Conservation (phyloP, 2,797 vertebrate genomes). For the Chelon auratus region DNA sequence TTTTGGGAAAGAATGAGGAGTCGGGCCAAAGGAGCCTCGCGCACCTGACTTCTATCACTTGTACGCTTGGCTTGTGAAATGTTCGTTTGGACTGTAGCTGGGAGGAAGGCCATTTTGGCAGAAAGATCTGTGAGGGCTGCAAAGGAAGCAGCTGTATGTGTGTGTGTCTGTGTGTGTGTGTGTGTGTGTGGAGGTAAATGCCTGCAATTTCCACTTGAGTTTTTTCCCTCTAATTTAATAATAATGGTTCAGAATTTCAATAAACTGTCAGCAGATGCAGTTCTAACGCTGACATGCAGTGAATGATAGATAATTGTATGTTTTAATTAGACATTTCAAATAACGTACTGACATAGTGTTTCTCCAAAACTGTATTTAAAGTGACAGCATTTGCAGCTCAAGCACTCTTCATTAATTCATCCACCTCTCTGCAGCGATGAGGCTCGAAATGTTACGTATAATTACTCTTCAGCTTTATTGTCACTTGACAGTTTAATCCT, state of each 20-base stretch:
- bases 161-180: not conserved
- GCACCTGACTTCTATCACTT: constrained; percentile 36
- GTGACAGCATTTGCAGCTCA: constrained; percentile 29
- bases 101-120: constrained; percentile 53
- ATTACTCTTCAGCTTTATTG: constrained; percentile 28
- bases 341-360: constrained; percentile 33
- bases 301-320: constrained; percentile 17
- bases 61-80: constrained; percentile 32
- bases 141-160: not conserved
- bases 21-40: constrained; percentile 3
- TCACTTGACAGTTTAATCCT: constrained; percentile 39
- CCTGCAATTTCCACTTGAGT: not conserved
- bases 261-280: not conserved
- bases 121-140: constrained; percentile 9
- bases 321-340: constrained; percentile 48
- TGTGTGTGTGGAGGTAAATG: not conserved
- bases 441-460: constrained; percentile 9
- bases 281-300: constrained; percentile 2
- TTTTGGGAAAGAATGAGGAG: constrained; percentile 19
- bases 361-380: constrained; percentile 39
- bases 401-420: constrained; percentile 45
- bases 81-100: constrained; percentile 46
- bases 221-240: constrained; percentile 4
- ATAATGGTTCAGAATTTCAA: constrained; percentile 12
- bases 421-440: constrained; percentile 30